Evolutionary conservation across 2,113 vertebrate genomes (phyloP), one percentile per base, ranked within the genome.

Genomic region (Gila orcuttii): DNA sequence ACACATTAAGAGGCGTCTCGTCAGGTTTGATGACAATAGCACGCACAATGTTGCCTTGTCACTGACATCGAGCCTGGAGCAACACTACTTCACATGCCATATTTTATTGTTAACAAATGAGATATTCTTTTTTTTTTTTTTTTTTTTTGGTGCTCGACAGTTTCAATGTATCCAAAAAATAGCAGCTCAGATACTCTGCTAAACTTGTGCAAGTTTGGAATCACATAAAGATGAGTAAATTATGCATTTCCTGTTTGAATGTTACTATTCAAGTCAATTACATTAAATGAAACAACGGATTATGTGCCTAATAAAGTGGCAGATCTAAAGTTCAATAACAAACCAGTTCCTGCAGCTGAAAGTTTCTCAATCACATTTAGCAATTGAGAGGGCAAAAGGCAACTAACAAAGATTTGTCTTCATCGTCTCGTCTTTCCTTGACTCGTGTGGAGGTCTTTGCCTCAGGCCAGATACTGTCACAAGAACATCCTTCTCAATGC

Each of bases 341-440:
- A 73, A 73, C 21, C 21, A 3, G 39, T n/a, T 73, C 69, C 36
- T 42, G 21, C 1, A 23, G 69, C 69, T 73, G 69, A 73, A 42
- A 42, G 31, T n/a, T 42, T 73, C 68, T 12, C 68, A 71, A 42
- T 6, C 21, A 73, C 11, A 11, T 42, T 73, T 42, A 42, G 68
- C 33, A 42, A 39, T 42, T 39, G 68, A 71, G 36, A 71, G 68
- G 36, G 68, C 21, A 42, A 71, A 39, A 42, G 36, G 68, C 33
- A 71, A n/a, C 21, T n/a, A 73, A 73, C 69, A 73, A 73, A 73
- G 69, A 23, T n/a, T 73, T 39, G 69, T 39, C 69, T 71, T 71
- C 68, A 42, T 71, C 3, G 33, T 21, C 68, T 71, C 3, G 0
- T 23, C 68, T 71, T 73, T n/a, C 21, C 36, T 42, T 42, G 69